Base-by-base conservation (phyloP, 2,888 invertebrate species). In the Drosophila colorata region DNA sequence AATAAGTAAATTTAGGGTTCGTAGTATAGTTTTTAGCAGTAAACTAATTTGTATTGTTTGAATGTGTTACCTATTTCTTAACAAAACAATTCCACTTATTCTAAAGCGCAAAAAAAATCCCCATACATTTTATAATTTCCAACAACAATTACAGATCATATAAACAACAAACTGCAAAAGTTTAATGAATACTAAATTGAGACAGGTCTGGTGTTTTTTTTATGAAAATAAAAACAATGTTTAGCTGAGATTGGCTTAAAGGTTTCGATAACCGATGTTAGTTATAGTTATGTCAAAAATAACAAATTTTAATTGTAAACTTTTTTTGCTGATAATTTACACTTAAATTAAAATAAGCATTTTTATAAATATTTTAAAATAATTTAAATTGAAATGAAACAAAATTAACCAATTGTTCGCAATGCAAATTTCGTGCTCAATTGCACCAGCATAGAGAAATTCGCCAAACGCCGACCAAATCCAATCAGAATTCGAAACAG, bases 371-470 rank as follows among this genome's bases (percentile, higher is more conserved):
- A 8, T 8, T 28, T 9, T 9, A 0, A 9, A 28, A 2, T 9
- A 2, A 28, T 4, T 31, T 11, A 11, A 33, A 33, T 4, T 33
- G 1, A 33, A 11, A 20, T 20, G 20, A 20, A 20, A 25, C 25
- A 2, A 25, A 25, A 28, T 28, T 5, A 28, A 28, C 25, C 7
- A 28, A 28, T 28, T 28, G 5, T 8, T 7, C n/a, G 28, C 38
- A 28, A n/a, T 40, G 18, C 40, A 1, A 38, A n/a, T 28, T 28
- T 40, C 18, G 18, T 9, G 28, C 9, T 28, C 28, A 28, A 23
- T 52, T 25, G 14, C 2, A 8, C 2, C 14, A 2, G n/a, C 11
- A 9, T 2, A 40, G 51, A 43, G 44, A 69, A 49, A 51, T 60
- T 18, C 2, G 31, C 33, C 13, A 20, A 14, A 28, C 31, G 23